A percentile compares a stretch with the other conserved stretches of the same genome.
phyloP scores from a whole-genome alignment of 2,888 invertebrate genomes.

The Polymixis flavicincta region DNA sequence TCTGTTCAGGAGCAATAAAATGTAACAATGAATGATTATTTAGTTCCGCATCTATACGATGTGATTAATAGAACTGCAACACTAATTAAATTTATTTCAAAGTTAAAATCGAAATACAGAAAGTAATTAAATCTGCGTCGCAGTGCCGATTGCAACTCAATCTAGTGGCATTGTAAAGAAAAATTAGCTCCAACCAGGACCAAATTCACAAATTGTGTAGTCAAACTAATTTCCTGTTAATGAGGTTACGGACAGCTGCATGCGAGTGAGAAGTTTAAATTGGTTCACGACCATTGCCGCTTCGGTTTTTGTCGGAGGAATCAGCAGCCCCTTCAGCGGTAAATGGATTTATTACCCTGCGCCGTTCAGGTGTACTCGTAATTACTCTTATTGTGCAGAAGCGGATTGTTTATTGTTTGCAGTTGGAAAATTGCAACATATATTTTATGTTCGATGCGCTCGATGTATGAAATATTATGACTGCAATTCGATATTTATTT shows the following conservation, averaged over 20 bases:
- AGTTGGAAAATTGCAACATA: slow-evolving; percentile 77
- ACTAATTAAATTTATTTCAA: background rate
- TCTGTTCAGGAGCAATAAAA: background rate
- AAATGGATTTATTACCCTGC: slow-evolving; percentile 87
- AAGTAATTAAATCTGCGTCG: slow-evolving; percentile 1
- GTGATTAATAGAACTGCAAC: background rate
- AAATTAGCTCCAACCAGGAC: slow-evolving; percentile 45
- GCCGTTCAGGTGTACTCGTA: slow-evolving; percentile 83
- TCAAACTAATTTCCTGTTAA: slow-evolving; percentile 79
- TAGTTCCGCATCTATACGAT: background rate
- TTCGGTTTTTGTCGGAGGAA: slow-evolving; percentile 84
- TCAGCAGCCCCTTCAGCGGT: slow-evolving; percentile 85
- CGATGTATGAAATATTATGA: slow-evolving; percentile 62
- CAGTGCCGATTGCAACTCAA: slow-evolving; percentile 31
- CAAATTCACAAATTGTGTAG: slow-evolving; percentile 64
- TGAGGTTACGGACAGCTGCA: slow-evolving; percentile 80
- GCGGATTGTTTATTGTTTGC: slow-evolving; percentile 82
- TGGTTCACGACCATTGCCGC: slow-evolving; percentile 79
- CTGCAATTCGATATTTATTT: slow-evolving; percentile 52
- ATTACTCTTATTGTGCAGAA: slow-evolving; percentile 84
- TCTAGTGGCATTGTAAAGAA: slow-evolving; percentile 38
- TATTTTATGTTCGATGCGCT: slow-evolving; percentile 53
- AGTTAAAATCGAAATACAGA: background rate
- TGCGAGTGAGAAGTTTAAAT: slow-evolving; percentile 85
- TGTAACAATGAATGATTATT: background rate